phyloP scores from a whole-genome alignment of 2,797 vertebrate species.

The Platalea minor region DNA sequence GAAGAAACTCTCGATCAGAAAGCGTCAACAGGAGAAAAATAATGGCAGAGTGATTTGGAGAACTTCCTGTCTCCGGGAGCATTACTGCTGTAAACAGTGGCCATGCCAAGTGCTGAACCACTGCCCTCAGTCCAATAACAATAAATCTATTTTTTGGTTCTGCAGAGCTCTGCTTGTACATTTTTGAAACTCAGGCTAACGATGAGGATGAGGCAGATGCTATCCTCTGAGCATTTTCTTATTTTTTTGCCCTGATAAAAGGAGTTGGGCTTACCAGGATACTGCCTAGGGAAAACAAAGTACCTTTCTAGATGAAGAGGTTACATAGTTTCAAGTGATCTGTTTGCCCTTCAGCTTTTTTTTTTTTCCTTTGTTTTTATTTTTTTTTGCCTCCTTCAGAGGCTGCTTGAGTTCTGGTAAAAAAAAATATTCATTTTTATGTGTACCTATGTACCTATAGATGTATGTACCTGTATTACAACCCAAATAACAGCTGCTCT shows the following conservation, averaged over 20 bases:
- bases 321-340: neutral
- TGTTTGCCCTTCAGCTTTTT: neutral
- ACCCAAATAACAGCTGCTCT: neutral
- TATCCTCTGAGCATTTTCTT: neutral
- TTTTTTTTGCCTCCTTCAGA: neutral
- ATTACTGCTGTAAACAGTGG: slow-evolving; percentile 73
- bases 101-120: slow-evolving; percentile 64
- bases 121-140: slow-evolving; percentile 68
- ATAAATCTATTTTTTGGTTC: slow-evolving; percentile 68
- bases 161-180: neutral
- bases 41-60: slow-evolving; percentile 66
- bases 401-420: neutral
- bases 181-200: slow-evolving; percentile 26
- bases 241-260: neutral
- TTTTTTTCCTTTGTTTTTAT: neutral
- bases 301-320: neutral
- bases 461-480: neutral
- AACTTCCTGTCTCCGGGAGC: slow-evolving; percentile 73
- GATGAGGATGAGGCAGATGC: slow-evolving; percentile 16
- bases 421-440: neutral
- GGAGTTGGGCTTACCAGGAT: neutral
- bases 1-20: slow-evolving; percentile 39
- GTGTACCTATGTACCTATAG: neutral
- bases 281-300: neutral
- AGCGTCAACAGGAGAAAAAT: slow-evolving; percentile 59